Evolutionary conservation across 2,888 invertebrate genomes (phyloP).

Genomic region (Drosophila histrio): DNA sequence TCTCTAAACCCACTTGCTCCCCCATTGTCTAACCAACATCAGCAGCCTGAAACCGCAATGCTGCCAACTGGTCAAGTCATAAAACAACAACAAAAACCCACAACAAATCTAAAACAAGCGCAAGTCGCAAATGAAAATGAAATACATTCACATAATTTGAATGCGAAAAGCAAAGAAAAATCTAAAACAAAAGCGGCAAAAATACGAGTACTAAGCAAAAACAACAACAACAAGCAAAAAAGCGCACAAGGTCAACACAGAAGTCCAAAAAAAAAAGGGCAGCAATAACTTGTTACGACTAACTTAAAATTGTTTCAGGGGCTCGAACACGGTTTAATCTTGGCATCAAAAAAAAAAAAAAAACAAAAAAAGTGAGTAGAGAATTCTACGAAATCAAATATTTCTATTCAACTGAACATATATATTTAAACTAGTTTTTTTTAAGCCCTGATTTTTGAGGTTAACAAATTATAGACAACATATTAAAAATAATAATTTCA

Average conservation of each 20-base stretch:
- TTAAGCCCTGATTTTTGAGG: no score
- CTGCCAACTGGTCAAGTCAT: conserved; percentile 65
- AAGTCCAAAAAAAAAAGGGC: conserved; percentile 15
- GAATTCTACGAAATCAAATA: background rate
- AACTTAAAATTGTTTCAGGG: conserved; percentile 16
- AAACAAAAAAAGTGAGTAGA: background rate
- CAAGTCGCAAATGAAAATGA: conserved; percentile 62
- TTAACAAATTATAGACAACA: background rate
- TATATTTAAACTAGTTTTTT: background rate
- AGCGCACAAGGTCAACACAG: conserved; percentile 35
- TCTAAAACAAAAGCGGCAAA: background rate
- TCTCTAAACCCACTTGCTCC: background rate
- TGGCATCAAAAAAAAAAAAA: background rate
- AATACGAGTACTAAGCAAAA: background rate
- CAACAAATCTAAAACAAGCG: conserved; percentile 49
- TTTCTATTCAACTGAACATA: background rate
- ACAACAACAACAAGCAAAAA: conserved; percentile 1
- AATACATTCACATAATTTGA: conserved; percentile 69
- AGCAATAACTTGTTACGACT: conserved; percentile 23
- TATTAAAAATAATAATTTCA: background rate
- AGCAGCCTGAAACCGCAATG: conserved; percentile 21
- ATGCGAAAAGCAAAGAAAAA: conserved; percentile 33
- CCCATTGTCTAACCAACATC: background rate
- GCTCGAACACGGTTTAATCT: conserved; percentile 9
- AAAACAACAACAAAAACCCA: conserved; percentile 40